These are phyloP conservation scores for Incurvaria masculella DNA, from an alignment of 2,888 invertebrate genomes.

Conservation along the genomic window DNA sequence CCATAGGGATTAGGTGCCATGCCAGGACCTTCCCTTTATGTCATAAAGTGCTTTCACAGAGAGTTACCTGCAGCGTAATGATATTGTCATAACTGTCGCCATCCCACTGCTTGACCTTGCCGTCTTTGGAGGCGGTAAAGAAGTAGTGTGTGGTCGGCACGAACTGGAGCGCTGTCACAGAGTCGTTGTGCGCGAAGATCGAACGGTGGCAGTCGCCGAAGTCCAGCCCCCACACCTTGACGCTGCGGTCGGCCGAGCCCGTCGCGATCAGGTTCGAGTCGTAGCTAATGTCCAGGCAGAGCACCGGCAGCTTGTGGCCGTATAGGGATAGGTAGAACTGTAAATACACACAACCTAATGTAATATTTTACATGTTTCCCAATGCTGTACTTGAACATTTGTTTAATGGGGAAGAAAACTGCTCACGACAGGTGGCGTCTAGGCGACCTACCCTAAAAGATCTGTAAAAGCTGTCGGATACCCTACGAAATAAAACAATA, in stretches of 20 bases:
- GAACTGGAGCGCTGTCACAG: slow-evolving; percentile 86
- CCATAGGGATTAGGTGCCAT: too few relatives aligned
- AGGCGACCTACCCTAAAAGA: too few relatives aligned
- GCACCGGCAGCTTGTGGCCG: slow-evolving; percentile 93
- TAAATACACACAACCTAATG: slow-evolving; percentile 24
- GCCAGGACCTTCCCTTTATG: too few relatives aligned
- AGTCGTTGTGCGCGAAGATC: slow-evolving; percentile 94
- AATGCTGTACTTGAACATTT: too few relatives aligned
- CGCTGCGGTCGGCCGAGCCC: slow-evolving; percentile 92
- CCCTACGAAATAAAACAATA: too few relatives aligned
- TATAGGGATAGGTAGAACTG: slow-evolving; percentile 92
- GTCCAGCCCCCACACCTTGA: slow-evolving; percentile 98
- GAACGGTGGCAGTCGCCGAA: slow-evolving; percentile 98
- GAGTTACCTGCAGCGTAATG: slow-evolving; percentile 73
- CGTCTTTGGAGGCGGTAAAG: slow-evolving; percentile 92
- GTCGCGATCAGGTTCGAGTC: slow-evolving; percentile 86
- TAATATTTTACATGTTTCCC: too few relatives aligned
- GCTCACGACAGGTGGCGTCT: too few relatives aligned
- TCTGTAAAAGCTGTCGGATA: too few relatives aligned
- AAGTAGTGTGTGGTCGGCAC: slow-evolving; percentile 90
- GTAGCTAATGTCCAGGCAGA: slow-evolving; percentile 89
- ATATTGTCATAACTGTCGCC: slow-evolving; percentile 89
- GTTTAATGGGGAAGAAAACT: too few relatives aligned
- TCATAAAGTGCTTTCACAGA: too few relatives aligned
- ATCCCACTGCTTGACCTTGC: slow-evolving; percentile 96